A percentile compares a stretch with the other conserved stretches of the same genome.
These are phyloP conservation scores for Synergus umbraculus DNA, from an alignment of 2,888 invertebrate genomes.

Conservation along the genomic window DNA sequence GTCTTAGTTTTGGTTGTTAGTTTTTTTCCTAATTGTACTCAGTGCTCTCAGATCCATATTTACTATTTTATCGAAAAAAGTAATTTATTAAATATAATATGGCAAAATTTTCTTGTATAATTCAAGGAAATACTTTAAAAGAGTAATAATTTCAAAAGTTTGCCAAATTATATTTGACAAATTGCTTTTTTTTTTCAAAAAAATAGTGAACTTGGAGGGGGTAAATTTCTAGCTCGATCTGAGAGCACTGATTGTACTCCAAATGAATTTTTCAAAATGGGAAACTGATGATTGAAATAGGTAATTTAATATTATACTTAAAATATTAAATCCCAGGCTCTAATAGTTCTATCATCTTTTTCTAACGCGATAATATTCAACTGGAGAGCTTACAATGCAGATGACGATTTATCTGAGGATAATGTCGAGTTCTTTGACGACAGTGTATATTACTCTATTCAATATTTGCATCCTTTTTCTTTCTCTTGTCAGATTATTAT, in stretches of 20 bases:
- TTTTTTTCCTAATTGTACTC: not conserved
- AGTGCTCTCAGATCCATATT: too few species aligned
- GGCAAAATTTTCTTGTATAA: too few species aligned
- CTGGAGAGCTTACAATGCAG: not conserved
- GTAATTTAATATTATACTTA: not conserved
- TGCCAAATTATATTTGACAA: too few species aligned
- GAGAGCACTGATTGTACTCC: not conserved
- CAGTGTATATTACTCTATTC: not conserved
- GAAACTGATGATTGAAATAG: constrained; percentile 1
- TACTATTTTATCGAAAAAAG: too few species aligned
- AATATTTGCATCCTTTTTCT: not conserved
- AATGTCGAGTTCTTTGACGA: not conserved
- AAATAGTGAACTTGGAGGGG: too few species aligned
- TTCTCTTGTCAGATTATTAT: not conserved
- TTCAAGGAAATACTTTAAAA: too few species aligned
- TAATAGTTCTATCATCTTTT: not conserved
- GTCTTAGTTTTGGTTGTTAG: constrained; percentile 21
- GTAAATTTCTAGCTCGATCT: too few species aligned
- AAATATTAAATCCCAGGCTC: not conserved
- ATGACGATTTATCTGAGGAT: constrained; percentile 1
- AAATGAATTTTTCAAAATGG: not conserved
- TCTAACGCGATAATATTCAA: not conserved
- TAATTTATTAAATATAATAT: not conserved
- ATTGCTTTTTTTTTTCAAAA: too few species aligned
- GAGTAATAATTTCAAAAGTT: too few species aligned